Evolutionary conservation across 2,113 vertebrate genomes (phyloP), one percentile per base, ranked within the genome.

Genomic region (Paracanthobrama guichenoti): DNA sequence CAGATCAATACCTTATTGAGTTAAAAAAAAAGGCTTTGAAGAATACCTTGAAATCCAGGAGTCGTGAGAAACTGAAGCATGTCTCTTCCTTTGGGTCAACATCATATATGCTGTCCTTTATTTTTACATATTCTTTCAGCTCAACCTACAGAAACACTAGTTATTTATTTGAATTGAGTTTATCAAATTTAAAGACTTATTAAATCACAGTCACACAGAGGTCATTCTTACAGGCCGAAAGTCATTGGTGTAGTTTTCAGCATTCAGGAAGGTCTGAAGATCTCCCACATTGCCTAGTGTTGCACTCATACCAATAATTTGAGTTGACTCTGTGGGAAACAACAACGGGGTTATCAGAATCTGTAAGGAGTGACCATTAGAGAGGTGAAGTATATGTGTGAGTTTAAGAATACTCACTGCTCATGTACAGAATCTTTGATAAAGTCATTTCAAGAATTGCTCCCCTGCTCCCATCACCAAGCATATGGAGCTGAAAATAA

Each of bases 221-320:
- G 2, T 55, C 7, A 55, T 22, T 94, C 96, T 71, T 88, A 99
- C 98, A 83, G 98, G 98, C 89, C 98, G 95, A 86, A 99, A 99
- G 81, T 96, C 92, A 77, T 90, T 96, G 0, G 91, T 93, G 83
- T 97, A 99, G 88, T 96, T 96, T 12, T 99, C 97, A 0, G 98
- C 98, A 87, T 88, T 95, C 75, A 99, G 89, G 87, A 99, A 99
- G 55, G 84, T 91, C 92, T 97, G 96, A n/a, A 99, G 92, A 86
- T 99, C 98, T 85, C 85, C 89, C 71, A 97, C 95, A 20, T 99
- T 99, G 77, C 93, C 97, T 89, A 99, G 89, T 0, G 98, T 99
- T 83, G 98, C 98, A 87, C 98, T 99, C 97, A 99, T 99, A 4
- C 98, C 98, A 86, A 99, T 94, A 64, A 99, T 95, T 84, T 99